Evolutionary conservation across 2,797 vertebrate species (phyloP).

Genomic region (Brachymystax lenok): DNA sequence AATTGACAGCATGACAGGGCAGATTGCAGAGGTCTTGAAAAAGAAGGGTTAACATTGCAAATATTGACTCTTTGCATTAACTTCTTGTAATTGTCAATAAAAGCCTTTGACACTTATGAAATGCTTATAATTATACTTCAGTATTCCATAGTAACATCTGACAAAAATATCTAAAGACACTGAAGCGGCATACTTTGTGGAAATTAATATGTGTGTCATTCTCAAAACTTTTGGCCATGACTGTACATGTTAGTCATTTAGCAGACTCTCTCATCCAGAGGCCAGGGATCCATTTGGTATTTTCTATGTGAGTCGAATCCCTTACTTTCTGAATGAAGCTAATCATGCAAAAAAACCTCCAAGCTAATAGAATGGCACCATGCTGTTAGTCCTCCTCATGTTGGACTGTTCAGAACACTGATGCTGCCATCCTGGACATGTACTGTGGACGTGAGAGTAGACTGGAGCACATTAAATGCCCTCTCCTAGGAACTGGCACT

Average conservation of each 20-base stretch:
- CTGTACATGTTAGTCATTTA: background rate
- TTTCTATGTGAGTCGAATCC: background rate
- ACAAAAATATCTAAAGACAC: too few species aligned
- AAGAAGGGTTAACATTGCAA: too few species aligned
- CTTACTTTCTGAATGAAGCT: background rate
- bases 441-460: background rate
- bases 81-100: too few species aligned
- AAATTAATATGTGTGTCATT: too few species aligned
- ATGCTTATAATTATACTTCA: too few species aligned
- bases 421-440: constrained; percentile 14
- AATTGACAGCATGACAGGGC: too few species aligned
- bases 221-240: too few species aligned
- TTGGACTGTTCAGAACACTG: constrained; percentile 1
- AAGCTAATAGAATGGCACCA: constrained; percentile 1
- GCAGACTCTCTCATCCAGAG: background rate
- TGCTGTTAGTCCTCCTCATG: background rate
- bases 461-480: background rate
- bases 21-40: too few species aligned
- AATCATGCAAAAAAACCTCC: constrained; percentile 2
- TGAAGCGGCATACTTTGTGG: too few species aligned
- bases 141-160: too few species aligned
- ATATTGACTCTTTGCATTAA: too few species aligned
- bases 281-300: background rate
- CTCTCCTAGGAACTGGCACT: background rate
- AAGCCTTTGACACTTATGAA: too few species aligned